These are phyloP conservation scores for Eurois occulta DNA, from an alignment of 2,888 invertebrate species.

Conservation along the genomic window DNA sequence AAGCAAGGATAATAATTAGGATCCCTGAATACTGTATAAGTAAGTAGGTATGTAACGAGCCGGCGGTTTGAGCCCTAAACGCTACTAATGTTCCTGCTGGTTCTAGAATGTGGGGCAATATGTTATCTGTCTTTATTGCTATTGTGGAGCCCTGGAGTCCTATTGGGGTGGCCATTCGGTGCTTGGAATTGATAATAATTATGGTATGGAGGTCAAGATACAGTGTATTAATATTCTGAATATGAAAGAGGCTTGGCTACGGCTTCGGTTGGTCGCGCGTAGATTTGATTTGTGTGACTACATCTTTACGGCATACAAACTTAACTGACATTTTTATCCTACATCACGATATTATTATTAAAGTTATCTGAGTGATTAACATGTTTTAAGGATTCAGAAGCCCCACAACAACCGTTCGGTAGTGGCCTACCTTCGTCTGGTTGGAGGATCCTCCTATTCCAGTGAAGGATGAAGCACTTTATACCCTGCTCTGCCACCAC, in stretches of 20 bases:
- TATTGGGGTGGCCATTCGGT: slow-evolving; percentile 24
- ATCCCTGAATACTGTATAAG: slow-evolving; percentile 43
- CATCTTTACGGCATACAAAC: not conserved
- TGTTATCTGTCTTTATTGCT: slow-evolving; percentile 51
- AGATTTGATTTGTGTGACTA: not conserved
- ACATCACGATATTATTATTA: too few species aligned
- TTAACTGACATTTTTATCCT: too few species aligned
- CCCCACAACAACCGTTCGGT: not conserved
- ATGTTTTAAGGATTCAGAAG: not conserved
- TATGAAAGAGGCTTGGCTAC: not conserved
- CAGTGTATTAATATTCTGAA: not conserved
- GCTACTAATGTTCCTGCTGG: slow-evolving; percentile 35
- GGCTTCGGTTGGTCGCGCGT: too few species aligned
- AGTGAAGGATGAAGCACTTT: not conserved
- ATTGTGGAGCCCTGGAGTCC: slow-evolving; percentile 30
- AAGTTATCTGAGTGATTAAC: not conserved
- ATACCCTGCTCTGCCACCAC: not conserved
- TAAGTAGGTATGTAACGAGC: slow-evolving; percentile 23
- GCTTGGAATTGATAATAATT: slow-evolving; percentile 31
- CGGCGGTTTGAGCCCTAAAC: slow-evolving; percentile 35
- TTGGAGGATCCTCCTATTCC: not conserved
- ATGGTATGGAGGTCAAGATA: slow-evolving; percentile 5
- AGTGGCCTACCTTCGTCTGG: not conserved
- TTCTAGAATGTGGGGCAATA: slow-evolving; percentile 44
- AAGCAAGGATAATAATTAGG: slow-evolving; percentile 42